Base-by-base conservation (phyloP, 2,113 vertebrate species). In the Cercocebus atys region DNA sequence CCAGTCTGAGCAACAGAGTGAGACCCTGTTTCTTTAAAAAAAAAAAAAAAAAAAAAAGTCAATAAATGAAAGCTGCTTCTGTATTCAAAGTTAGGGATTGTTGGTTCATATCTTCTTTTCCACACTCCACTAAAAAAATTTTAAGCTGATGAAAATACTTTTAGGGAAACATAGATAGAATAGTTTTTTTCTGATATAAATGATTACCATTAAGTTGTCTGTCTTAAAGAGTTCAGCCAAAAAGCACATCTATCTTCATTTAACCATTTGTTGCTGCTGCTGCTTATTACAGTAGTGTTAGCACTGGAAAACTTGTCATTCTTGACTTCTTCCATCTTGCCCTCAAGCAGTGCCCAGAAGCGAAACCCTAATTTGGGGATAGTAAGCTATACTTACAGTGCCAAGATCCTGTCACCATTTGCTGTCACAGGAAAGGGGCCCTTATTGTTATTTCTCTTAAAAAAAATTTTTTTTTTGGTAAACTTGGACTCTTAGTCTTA, bases 71-170 rank as follows among this genome's bases (percentile, higher is more conserved):
- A 94, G 70, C 16, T 96, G 2, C 91, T 64, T 52, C 92, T 80
- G 22, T 96, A 96, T 91, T 98, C 97, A 98, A 97, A 97, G 85
- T 90, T 45, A 81, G 64, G 40, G 96, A 20, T 32, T 75, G 22
- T 59, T 80, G 78, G 35, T 88, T 96, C 14, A 86, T 57, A 83
- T 0, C n/a, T 72, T 95, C 8, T 94, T 95, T 18, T 35, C 43
- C 80, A 85, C 9, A 12, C 90, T 95, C 10, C 1, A 0, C 8
- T 66, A 22, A 80, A 76, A 92, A 92, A 0, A 47, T 55, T 92
- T 94, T 43, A 85, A 66, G 64, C 75, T 50, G 82, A 30, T 70
- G 78, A 75, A 83, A 47, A 61, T 52, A 17, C 20, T 90, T 96
- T 95, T 78, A 22, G 52, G 50, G 38, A n/a, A 81, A 8, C 52